Percentiles rank a stretch among this genome's conserved stretches.
Evolutionary conservation across 1,140 invertebrate species (phyloP).

Genomic region (Platorchestia sp.): DNA sequence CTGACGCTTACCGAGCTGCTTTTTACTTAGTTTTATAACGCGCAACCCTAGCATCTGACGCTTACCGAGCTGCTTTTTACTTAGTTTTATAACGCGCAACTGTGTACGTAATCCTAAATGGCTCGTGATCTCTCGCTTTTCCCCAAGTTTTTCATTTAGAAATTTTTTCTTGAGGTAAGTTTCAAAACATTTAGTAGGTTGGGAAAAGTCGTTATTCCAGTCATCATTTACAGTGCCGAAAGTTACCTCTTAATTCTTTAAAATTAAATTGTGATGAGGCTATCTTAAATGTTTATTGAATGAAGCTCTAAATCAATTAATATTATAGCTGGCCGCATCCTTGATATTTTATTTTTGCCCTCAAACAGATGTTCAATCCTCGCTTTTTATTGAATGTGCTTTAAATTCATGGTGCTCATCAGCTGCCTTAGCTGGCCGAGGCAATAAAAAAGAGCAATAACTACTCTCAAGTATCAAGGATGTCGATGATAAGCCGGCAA

Average conservation of each 20-base stretch:
- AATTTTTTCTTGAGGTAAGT: background rate
- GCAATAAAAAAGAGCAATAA: slow-evolving; percentile 2
- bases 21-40: background rate
- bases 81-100: background rate
- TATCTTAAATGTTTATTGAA: too few species aligned
- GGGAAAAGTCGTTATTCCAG: background rate
- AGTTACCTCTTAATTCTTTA: too few species aligned
- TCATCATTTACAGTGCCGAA: background rate
- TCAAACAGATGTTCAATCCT: background rate
- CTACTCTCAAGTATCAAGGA: background rate
- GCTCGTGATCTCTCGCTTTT: background rate
- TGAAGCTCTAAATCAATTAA: too few species aligned
- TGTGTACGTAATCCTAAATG: background rate
- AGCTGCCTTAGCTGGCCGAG: background rate
- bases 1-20: background rate
- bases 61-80: background rate
- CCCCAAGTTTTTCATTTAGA: background rate
- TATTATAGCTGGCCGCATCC: too few species aligned
- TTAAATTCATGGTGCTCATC: background rate
- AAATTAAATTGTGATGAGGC: too few species aligned
- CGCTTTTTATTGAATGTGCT: background rate
- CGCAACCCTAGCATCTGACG: background rate
- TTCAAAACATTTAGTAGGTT: background rate
- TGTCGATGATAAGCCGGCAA: background rate
- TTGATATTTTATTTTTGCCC: too few species aligned